Conservation (phyloP, 2,113 vertebrate species). For the Microcebus ravelobensis region DNA sequence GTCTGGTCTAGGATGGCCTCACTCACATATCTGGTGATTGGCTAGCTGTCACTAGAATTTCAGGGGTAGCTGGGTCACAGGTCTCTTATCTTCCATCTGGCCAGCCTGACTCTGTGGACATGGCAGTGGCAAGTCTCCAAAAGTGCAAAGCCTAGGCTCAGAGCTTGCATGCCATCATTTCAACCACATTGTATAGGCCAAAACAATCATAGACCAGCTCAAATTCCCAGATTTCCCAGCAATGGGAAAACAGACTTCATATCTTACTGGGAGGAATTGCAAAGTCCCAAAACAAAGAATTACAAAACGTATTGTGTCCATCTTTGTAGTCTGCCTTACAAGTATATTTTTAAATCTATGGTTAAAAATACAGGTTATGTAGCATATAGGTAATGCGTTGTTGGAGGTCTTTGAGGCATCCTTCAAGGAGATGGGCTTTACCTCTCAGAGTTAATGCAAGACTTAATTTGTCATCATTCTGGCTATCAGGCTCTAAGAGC, state of each 20-base stretch:
- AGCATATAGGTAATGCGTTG: background rate
- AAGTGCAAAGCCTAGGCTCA: background rate
- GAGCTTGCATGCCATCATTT: background rate
- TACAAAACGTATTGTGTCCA: background rate
- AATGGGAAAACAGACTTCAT: background rate
- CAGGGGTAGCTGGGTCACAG: background rate
- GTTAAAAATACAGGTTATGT: background rate
- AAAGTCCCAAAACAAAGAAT: background rate
- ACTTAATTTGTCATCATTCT: conserved; percentile 31
- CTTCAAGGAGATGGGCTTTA: conserved; percentile 23
- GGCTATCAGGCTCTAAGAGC: background rate
- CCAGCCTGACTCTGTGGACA: background rate
- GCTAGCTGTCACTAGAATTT: background rate
- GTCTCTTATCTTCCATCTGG: background rate
- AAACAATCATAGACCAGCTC: background rate
- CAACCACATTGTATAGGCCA: background rate
- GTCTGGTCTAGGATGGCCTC: background rate
- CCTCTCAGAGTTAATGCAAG: background rate
- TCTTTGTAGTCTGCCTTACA: background rate
- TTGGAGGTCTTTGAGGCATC: background rate
- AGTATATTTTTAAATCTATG: background rate
- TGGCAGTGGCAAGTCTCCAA: background rate
- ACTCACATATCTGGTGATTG: background rate
- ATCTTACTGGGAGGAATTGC: background rate
- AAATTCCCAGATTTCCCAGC: background rate